Evolutionary conservation across 2,888 invertebrate species (phyloP).

Genomic region (Hanleya hanleyi): DNA sequence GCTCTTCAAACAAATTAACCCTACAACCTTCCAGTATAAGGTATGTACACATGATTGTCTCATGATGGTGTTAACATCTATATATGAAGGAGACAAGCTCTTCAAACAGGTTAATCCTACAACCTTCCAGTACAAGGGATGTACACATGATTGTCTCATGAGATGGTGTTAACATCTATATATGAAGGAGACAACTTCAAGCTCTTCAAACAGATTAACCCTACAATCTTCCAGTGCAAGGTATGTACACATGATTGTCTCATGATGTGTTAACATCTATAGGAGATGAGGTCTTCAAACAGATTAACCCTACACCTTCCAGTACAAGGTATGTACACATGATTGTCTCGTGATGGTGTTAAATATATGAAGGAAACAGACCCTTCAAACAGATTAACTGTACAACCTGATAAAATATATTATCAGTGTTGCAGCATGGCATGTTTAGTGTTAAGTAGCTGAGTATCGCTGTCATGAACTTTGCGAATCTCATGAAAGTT

Average conservation of each 20-base stretch:
- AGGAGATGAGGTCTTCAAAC: constrained; percentile 90
- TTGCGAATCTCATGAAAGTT: too few relatives aligned
- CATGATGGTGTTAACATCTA: constrained; percentile 90
- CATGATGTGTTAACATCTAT: constrained; percentile 97
- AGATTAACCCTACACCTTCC: constrained; percentile 85
- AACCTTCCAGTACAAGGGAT: constrained; percentile 93
- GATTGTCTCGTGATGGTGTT: too few relatives aligned
- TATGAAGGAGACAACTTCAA: constrained; percentile 96
- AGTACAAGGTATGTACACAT: constrained; percentile 92
- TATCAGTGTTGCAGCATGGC: too few relatives aligned
- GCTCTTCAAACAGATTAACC: constrained; percentile 86
- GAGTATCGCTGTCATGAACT: too few relatives aligned
- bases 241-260: too few relatives aligned
- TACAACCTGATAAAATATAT: too few relatives aligned
- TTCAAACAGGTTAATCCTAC: constrained; percentile 87
- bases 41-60: too few relatives aligned
- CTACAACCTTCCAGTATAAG: constrained; percentile 92
- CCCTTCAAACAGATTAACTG: constrained; percentile 86
- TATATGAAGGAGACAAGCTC: constrained; percentile 92
- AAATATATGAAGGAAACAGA: constrained; percentile 94
- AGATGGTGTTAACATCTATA: constrained; percentile 91
- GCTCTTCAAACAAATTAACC: constrained; percentile 86
- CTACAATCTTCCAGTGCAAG: constrained; percentile 92
- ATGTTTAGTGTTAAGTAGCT: too few relatives aligned
- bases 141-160: too few relatives aligned